Conservation (phyloP, 2,888 invertebrate genomes). For the Dermolepida albohirtum region DNA sequence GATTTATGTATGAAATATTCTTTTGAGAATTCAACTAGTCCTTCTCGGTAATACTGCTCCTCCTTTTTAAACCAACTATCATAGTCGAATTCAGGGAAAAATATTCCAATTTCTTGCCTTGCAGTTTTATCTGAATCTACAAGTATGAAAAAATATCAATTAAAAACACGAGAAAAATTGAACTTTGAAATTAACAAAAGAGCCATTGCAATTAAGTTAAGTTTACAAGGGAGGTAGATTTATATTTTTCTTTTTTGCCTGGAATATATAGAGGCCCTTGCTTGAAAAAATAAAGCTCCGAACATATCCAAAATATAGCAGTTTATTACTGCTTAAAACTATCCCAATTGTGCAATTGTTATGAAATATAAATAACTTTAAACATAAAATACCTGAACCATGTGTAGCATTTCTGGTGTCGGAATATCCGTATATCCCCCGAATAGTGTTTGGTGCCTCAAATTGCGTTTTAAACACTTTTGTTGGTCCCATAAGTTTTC, state of each 20-base stretch:
- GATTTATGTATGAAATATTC: conserved; percentile 68
- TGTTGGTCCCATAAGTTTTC: conserved; percentile 89
- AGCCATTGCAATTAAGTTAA: too few relatives aligned
- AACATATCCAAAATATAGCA: too few relatives aligned
- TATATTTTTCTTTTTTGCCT: too few relatives aligned
- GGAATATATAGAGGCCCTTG: too few relatives aligned
- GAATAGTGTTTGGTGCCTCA: conserved; percentile 80
- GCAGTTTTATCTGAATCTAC: conserved; percentile 83
- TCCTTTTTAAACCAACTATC: conserved; percentile 70
- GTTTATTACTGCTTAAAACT: too few relatives aligned
- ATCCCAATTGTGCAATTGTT: too few relatives aligned
- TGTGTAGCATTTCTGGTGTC: conserved; percentile 96
- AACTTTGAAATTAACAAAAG: too few relatives aligned
- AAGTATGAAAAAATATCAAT: too few relatives aligned
- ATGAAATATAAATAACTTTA: too few relatives aligned
- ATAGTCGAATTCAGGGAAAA: conserved; percentile 85
- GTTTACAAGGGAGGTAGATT: too few relatives aligned
- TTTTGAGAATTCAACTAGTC: conserved; percentile 69
- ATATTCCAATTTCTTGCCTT: conserved; percentile 80
- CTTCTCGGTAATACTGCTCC: conserved; percentile 64
- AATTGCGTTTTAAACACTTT: conserved; percentile 86
- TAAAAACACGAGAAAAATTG: too few relatives aligned
- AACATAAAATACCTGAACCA: conserved; percentile 88
- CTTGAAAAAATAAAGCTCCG: too few relatives aligned
- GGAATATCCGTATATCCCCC: conserved; percentile 88